Evolutionary conservation across 2,113 vertebrate genomes (phyloP), one percentile per base, ranked within the genome.

Genomic region (Patagioenas fasciata): DNA sequence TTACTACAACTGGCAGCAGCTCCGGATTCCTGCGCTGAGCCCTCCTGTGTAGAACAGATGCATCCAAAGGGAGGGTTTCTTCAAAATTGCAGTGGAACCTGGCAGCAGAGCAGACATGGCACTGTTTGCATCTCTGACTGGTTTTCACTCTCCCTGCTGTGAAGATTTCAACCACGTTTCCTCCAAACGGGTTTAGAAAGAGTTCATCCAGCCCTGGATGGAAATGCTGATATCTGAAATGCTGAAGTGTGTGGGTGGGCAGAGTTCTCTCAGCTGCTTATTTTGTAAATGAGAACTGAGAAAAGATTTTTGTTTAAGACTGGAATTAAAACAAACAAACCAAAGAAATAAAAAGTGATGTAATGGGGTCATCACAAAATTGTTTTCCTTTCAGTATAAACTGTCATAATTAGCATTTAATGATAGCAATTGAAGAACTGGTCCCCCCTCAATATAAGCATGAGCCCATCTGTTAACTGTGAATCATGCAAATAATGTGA

Each of bases 401-500:
- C 64, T 88, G 71, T 85, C 88, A 38, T 90, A 92, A 94, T 96
- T 96, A 96, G 91, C 95, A 96, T 94, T 97, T 97, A 97, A 96
- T 95, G 92, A 94, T 93, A 96, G 90, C 56, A 96, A 95, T 66
- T 85, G 85, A 80, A 84, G 79, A 97, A 95, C 78, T 61, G 61
- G 56, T 92, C 70, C 85, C 93, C 58, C 51, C 72, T 79, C 71
- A 56, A 34, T 66, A 90, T 1, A 90, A 67, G 81, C 93, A 90
- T 70, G 67, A 96, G 87, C 71, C 97, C 97, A 98, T 98, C 97
- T 97, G 97, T 97, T 97, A 94, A 75, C 88, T 94, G 88, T 97
- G 98, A 97, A 96, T 98, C 96, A 97, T 85, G 75, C 96, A 98
- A 97, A 97, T 95, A 97, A 94, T 23, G 61, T 83, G 93, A 90